Percentiles rank a stretch among this genome's conserved stretches.
Conservation (phyloP, 2,888 invertebrate genomes). For the Amphipyra berbera region DNA sequence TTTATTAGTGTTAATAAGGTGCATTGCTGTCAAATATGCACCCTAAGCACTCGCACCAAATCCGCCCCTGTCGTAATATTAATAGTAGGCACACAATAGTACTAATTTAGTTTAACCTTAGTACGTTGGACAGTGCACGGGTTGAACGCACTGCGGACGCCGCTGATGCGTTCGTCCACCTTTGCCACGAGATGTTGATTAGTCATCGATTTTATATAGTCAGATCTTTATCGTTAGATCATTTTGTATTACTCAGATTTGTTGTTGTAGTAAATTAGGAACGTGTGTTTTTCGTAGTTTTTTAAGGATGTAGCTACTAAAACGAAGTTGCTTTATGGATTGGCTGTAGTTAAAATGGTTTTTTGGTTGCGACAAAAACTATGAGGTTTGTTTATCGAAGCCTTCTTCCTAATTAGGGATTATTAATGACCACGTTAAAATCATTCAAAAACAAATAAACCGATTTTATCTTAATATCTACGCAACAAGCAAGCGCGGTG, state of each 20-base stretch:
- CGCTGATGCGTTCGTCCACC: constrained; percentile 63
- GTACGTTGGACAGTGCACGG: constrained; percentile 53
- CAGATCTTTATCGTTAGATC: constrained; percentile 47
- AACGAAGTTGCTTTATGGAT: constrained; percentile 25
- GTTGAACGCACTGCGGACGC: constrained; percentile 67
- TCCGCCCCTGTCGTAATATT: constrained; percentile 46
- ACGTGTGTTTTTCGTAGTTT: constrained; percentile 9
- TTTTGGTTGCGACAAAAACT: constrained; percentile 12
- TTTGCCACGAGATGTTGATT: constrained; percentile 58
- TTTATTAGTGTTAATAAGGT: too few species aligned
- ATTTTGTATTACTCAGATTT: constrained; percentile 17
- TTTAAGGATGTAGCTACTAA: constrained; percentile 18
- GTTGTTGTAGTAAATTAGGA: constrained; percentile 21
- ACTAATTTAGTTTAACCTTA: constrained; percentile 69
- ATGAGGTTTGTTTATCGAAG: constrained; percentile 6
- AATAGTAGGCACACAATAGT: constrained; percentile 58
- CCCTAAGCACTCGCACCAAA: constrained; percentile 5
- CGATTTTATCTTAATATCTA: background rate
- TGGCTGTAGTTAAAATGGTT: constrained; percentile 13
- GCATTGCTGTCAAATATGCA: too few species aligned
- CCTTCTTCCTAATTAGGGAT: constrained; percentile 7
- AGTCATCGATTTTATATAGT: constrained; percentile 67
- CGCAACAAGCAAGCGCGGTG: too few species aligned
- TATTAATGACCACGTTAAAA: background rate
- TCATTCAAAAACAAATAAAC: background rate